Conservation (phyloP, 2,113 vertebrate species). For the Aleadryas rufinucha region DNA sequence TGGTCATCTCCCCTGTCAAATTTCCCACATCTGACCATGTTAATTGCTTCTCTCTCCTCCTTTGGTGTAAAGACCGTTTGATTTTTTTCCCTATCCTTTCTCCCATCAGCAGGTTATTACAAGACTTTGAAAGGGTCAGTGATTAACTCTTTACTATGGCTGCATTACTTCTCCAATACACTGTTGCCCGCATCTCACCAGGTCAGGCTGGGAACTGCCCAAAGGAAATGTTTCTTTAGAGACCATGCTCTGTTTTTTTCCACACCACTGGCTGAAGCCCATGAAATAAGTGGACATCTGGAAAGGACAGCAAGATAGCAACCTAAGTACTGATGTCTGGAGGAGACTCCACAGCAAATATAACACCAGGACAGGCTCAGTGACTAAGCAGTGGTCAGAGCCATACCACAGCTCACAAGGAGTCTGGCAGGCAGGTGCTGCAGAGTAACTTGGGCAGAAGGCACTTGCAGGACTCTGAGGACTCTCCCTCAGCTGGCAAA, state of each 20-base stretch:
- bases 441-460: background rate
- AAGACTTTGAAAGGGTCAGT: background rate
- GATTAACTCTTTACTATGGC: background rate
- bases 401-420: background rate
- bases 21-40: background rate
- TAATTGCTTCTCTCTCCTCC: background rate
- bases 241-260: background rate
- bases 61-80: slow-evolving; percentile 26
- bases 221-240: background rate
- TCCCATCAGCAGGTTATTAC: background rate
- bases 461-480: background rate
- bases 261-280: background rate
- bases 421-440: background rate
- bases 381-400: background rate
- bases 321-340: background rate
- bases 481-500: background rate
- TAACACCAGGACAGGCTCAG: background rate
- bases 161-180: background rate
- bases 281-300: background rate
- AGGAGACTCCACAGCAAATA: background rate
- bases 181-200: background rate
- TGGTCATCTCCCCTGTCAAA: background rate
- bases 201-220: background rate
- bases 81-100: background rate
- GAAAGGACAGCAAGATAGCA: background rate